Percentiles rank a stretch among this genome's conserved stretches.
phyloP scores from a whole-genome alignment of 2,888 invertebrate species.

The Exocentrus adspersus region DNA sequence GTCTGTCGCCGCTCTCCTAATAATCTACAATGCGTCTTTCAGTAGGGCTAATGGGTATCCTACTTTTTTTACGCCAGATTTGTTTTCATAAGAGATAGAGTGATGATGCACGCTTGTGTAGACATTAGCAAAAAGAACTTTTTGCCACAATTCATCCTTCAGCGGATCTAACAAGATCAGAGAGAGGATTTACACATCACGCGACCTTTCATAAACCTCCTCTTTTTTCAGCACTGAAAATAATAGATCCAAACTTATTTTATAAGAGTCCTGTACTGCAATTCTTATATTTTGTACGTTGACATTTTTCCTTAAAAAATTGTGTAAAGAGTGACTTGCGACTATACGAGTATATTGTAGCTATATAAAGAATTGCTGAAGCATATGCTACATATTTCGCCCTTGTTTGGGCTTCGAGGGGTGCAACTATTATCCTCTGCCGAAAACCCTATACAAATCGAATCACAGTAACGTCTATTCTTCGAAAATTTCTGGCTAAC shows the following conservation, averaged over 20 bases:
- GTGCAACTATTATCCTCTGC: constrained; percentile 45
- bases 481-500: constrained; percentile 19
- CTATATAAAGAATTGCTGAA: constrained; percentile 37
- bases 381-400: constrained; percentile 50
- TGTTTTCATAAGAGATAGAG: constrained; percentile 6
- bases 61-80: constrained; percentile 20
- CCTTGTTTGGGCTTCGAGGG: constrained; percentile 46
- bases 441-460: constrained; percentile 46
- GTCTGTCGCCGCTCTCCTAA: constrained; percentile 54
- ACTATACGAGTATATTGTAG: constrained; percentile 33
- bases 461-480: constrained; percentile 34
- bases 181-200: too few relatives aligned
- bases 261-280: too few relatives aligned
- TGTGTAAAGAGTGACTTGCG: constrained; percentile 39
- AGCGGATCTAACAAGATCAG: too few relatives aligned
- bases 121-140: too few relatives aligned
- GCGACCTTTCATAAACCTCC: too few relatives aligned
- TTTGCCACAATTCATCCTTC: too few relatives aligned
- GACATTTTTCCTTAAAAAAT: not conserved
- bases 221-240: too few relatives aligned
- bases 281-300: too few relatives aligned
- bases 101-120: constrained; percentile 8
- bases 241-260: too few relatives aligned
- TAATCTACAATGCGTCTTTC: constrained; percentile 55
- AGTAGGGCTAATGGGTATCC: constrained; percentile 48